Conservation (phyloP, 2,888 invertebrate genomes). For the Stomorhina lunata region DNA sequence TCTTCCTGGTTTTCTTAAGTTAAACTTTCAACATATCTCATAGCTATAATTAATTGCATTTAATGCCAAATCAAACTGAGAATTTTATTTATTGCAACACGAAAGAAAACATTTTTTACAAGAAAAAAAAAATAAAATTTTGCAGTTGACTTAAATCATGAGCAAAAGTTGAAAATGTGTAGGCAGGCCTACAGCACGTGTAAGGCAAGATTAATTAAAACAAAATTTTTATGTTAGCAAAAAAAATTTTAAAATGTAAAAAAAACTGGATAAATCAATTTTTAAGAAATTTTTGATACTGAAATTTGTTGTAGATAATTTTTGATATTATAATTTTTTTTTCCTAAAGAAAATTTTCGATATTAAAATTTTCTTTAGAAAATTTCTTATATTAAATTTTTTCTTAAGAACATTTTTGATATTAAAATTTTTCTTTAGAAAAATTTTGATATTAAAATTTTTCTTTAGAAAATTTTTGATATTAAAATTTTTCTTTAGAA, state of each 20-base stretch:
- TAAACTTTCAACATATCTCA: constrained; percentile 56
- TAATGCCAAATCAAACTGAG: constrained; percentile 69
- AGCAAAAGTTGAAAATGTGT: constrained; percentile 57
- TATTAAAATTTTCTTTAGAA: too few relatives aligned
- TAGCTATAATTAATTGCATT: constrained; percentile 67
- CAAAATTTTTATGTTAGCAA: constrained; percentile 57
- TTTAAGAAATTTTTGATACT: too few relatives aligned
- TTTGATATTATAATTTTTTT: too few relatives aligned
- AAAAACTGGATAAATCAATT: constrained; percentile 68
- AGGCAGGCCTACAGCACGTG: constrained; percentile 69
- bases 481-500: too few relatives aligned
- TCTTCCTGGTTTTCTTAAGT: constrained; percentile 31
- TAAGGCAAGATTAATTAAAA: constrained; percentile 68
- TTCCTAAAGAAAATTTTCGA: too few relatives aligned
- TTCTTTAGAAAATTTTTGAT: too few relatives aligned
- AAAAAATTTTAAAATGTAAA: constrained; percentile 58
- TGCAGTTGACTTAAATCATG: constrained; percentile 31
- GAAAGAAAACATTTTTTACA: constrained; percentile 13
- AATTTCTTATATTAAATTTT: too few relatives aligned
- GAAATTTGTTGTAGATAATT: too few relatives aligned
- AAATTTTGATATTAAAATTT: too few relatives aligned
- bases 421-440: too few relatives aligned
- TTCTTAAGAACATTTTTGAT: too few relatives aligned
- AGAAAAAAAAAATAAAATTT: not conserved
- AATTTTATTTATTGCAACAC: constrained; percentile 69